Evolutionary conservation across 1,140 invertebrate genomes (phyloP).

Genomic region (Drosophila tsacasi): DNA sequence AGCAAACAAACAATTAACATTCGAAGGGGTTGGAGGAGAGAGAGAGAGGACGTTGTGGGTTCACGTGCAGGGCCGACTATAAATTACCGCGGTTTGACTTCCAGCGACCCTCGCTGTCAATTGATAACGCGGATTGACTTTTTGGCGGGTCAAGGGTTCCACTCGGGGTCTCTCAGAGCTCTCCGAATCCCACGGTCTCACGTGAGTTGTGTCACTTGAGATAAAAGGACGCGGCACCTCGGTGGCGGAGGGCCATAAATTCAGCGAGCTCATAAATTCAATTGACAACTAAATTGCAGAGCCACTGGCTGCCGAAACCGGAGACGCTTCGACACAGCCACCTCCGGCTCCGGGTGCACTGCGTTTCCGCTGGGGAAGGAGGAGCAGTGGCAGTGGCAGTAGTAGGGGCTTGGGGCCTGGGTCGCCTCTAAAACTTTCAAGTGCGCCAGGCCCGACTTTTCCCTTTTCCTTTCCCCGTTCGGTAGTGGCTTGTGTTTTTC

Average conservation of each 20-base stretch:
- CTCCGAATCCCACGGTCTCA: constrained; percentile 23
- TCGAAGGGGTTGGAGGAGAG: constrained; percentile 36
- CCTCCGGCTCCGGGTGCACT: constrained; percentile 83
- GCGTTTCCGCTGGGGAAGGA: constrained; percentile 64
- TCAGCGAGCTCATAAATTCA: constrained; percentile 79
- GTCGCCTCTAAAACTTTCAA: constrained; percentile 71
- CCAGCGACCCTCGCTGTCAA: constrained; percentile 55
- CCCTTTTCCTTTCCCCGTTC: background rate
- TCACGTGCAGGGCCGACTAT: constrained; percentile 74
- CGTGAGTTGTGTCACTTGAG: constrained; percentile 71
- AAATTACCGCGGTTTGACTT: constrained; percentile 81
- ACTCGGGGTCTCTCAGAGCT: constrained; percentile 8
- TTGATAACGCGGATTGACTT: constrained; percentile 54
- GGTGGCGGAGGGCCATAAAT: constrained; percentile 60
- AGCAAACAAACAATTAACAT: constrained; percentile 85
- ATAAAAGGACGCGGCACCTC: constrained; percentile 34
- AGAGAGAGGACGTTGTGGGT: constrained; percentile 17
- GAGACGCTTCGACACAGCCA: constrained; percentile 85
- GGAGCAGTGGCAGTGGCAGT: constrained; percentile 19
- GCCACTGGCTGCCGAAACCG: constrained; percentile 65
- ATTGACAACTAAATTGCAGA: constrained; percentile 85
- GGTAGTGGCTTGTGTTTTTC: constrained; percentile 16
- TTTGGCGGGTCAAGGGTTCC: constrained; percentile 42
- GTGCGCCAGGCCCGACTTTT: constrained; percentile 50
- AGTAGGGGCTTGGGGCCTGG: constrained; percentile 7